Evolutionary conservation across 2,888 invertebrate genomes (phyloP).

Genomic region (Nephrocerus scutellatus): DNA sequence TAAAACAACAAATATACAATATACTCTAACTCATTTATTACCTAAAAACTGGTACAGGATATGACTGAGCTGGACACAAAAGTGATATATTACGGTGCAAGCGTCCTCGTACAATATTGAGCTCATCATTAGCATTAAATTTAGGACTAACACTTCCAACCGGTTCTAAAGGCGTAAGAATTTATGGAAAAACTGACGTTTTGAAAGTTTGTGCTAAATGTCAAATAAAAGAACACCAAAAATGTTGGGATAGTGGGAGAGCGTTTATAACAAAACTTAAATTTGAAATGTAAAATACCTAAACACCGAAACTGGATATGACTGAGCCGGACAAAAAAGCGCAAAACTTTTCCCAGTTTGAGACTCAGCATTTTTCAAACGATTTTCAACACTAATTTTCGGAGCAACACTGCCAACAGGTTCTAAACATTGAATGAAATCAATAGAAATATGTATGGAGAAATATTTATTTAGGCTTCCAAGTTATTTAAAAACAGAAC

Average conservation of each 20-base stretch:
- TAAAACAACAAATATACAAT: slow-evolving; percentile 10
- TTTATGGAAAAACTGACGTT: background rate
- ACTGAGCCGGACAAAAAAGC: slow-evolving; percentile 68
- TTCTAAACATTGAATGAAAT: slow-evolving; percentile 42
- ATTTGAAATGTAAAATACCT: slow-evolving; percentile 44
- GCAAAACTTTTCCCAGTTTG: slow-evolving; percentile 50
- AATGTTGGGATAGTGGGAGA: slow-evolving; percentile 24
- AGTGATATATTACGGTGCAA: slow-evolving; percentile 54
- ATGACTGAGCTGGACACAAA: slow-evolving; percentile 68
- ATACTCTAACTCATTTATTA: no score
- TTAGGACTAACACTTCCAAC: slow-evolving; percentile 51
- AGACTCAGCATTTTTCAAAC: slow-evolving; percentile 53
- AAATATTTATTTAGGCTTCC: background rate
- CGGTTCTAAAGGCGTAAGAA: slow-evolving; percentile 42
- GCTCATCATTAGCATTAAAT: slow-evolving; percentile 59
- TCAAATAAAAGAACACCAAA: slow-evolving; percentile 7
- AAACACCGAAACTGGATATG: slow-evolving; percentile 60
- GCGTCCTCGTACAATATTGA: slow-evolving; percentile 51
- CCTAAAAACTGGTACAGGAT: slow-evolving; percentile 62
- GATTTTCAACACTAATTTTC: slow-evolving; percentile 53
- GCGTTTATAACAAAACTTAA: slow-evolving; percentile 14
- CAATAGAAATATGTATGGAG: background rate
- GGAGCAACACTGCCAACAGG: slow-evolving; percentile 52
- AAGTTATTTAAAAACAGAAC: slow-evolving; percentile 9
- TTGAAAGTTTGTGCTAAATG: background rate